phyloP scores from a whole-genome alignment of 2,888 invertebrate species.

The Synanthedon myopaeformis region DNA sequence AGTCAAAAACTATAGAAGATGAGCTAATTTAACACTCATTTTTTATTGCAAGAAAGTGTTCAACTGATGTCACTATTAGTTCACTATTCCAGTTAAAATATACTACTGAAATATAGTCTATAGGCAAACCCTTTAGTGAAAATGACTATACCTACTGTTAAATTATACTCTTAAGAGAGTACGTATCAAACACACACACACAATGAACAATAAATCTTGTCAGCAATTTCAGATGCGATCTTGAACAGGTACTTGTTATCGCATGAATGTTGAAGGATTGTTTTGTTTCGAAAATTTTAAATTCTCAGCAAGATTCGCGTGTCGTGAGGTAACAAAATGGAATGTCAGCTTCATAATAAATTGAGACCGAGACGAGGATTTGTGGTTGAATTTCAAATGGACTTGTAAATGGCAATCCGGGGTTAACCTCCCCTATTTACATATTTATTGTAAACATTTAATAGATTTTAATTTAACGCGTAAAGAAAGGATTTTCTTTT shows the following conservation, averaged over 20 bases:
- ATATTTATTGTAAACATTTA: too few species aligned
- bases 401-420: not conserved
- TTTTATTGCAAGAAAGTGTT: too few species aligned
- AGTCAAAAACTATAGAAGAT: too few species aligned
- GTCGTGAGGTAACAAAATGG: not conserved
- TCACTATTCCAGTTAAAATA: too few species aligned
- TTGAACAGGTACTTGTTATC: slow-evolving; percentile 11
- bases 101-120: too few species aligned
- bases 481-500: too few species aligned
- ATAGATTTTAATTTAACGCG: too few species aligned
- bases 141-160: not conserved
- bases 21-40: too few species aligned
- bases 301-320: not conserved
- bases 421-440: too few species aligned
- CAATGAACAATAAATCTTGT: slow-evolving; percentile 10
- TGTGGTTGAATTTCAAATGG: not conserved
- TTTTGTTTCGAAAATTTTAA: slow-evolving; percentile 1
- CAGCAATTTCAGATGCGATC: slow-evolving; percentile 12
- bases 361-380: not conserved
- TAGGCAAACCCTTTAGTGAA: too few species aligned
- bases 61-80: too few species aligned
- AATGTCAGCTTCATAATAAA: not conserved
- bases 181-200: slow-evolving; percentile 4
- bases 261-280: not conserved
- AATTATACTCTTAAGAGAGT: not conserved